Base-by-base conservation (phyloP, 2,797 vertebrate species). In the Clarias fuscus region DNA sequence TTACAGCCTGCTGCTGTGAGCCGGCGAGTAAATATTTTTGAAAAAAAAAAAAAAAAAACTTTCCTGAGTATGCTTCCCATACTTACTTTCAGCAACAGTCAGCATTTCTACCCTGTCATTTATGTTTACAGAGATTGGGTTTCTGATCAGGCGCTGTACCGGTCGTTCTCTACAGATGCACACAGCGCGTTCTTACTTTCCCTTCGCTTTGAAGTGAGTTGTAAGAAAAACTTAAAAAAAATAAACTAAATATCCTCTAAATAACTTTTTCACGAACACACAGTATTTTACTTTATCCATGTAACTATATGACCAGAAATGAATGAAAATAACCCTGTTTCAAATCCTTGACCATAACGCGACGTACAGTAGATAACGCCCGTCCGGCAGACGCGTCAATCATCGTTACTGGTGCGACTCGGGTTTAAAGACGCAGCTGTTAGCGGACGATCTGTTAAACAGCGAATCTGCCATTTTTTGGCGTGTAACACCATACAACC, bases 261-360 rank as follows among this genome's bases (percentile, higher is more conserved):
- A 77, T n/a, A 30, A 30, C 30, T 30, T 5, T 58, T 76, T 58
- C 48, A 58, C 10, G 2, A 18, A 6, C 11, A 11, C n/a, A 10
- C 15, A 14, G 10, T 22, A 22, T 40, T 40, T 72, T 72, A 75
- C 24, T 2, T 24, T 73, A 24, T 48, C 43, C 43, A 24, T 13
- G 20, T 22, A 10, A 77, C 48, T 11, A 20, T 20, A 20, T 18
- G 3, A 20, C 3, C 0, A 6, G 6, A 78, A 6, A 43, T 10
- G n/a, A 81, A 72, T 37, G 33, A 65, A 82, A 64, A 61, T 8
- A 4, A n/a, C 30, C 30, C 30, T 3, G 71, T 67, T 86, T 76
- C 30, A 22, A 75, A 86, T 75, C 84, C 84, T 78, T 62, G 84
- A 85, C 65, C 48, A 37, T n/a, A 43, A 24, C 58, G 53, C 20